These are phyloP conservation scores for Ceratina calcarata DNA, from an alignment of 1,140 invertebrate species.

Conservation along the genomic window DNA sequence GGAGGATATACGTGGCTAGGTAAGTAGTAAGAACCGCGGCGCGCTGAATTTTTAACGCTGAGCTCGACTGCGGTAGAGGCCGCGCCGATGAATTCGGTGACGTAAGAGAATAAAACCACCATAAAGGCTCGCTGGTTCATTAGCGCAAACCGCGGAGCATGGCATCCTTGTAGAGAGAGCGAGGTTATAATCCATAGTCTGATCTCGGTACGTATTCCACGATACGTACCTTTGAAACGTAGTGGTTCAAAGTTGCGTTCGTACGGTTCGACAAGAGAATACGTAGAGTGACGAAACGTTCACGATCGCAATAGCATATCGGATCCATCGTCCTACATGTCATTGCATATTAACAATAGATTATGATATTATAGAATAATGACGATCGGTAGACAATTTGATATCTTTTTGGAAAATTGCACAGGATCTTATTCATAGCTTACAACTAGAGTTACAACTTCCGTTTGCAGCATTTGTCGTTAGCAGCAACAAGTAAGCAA, in stretches of 20 bases:
- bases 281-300: not conserved
- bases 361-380: not conserved
- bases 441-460: too few relatives aligned
- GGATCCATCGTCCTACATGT: not conserved
- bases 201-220: constrained; percentile 25
- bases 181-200: constrained; percentile 54
- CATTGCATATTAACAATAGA: not conserved
- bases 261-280: not conserved
- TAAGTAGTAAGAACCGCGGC: too few relatives aligned
- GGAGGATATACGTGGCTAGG: too few relatives aligned
- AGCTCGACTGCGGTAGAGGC: constrained; percentile 23
- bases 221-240: constrained; percentile 29
- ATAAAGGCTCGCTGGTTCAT: constrained; percentile 72
- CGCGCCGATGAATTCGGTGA: constrained; percentile 66
- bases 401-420: too few relatives aligned
- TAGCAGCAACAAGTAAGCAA: too few relatives aligned
- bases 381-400: not conserved
- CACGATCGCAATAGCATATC: not conserved
- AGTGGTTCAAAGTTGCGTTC: not conserved
- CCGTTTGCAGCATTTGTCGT: too few relatives aligned
- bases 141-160: constrained; percentile 65
- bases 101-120: constrained; percentile 74
- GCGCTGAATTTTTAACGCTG: too few relatives aligned
- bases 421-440: too few relatives aligned
- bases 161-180: constrained; percentile 40